Base-by-base conservation (phyloP, 2,888 invertebrate species). In the Digitonthophagus gazella region DNA sequence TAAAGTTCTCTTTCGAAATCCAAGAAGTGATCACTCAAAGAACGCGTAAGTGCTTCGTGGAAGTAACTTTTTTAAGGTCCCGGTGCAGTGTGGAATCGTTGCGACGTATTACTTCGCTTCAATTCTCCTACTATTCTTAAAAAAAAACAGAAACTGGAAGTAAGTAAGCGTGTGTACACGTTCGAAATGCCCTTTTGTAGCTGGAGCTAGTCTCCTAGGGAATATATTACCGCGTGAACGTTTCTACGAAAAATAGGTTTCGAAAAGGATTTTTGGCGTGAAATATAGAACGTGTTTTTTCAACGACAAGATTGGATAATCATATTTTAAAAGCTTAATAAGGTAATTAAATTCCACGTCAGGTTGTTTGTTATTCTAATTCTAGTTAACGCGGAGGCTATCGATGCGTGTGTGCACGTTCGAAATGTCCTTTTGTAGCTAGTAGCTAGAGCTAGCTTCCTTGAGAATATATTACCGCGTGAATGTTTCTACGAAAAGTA, bases 351-450 rank as follows among this genome's bases (percentile, higher is more conserved):
- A 61, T 18, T 61, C 20, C 3, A n/a, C 19, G 61, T 19, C 18
- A 18, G 15, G n/a, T 61, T 61, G 61, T 20, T 15, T 19, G 61
- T 61, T 61, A 61, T 61, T 20, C 19, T 20, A 18, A 19, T n/a
- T 8, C 19, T 61, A 22, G 64, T 44, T 64, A 28, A 22, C 28
- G 64, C n/a, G 11, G 44, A 3, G 44, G 15, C 11, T 55, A 11
- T 55, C 54, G 54, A 55, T 65, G 28, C 11, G 28, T 44, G 28
- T 44, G 28, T 44, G 11, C 28, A 44, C 28, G 28, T 44, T 44
- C 28, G 28, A 44, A 44, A 44, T 44, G 28, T 11, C 28, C 28
- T 44, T 44, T 44, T 44, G 28, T 44, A 44, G 28, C n/a, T n/a
- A n/a, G n/a, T n/a, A n/a, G n/a, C 28, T 6, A 6, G 28, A 44